Conservation (phyloP, 2,888 invertebrate genomes). For the Biston betularia region DNA sequence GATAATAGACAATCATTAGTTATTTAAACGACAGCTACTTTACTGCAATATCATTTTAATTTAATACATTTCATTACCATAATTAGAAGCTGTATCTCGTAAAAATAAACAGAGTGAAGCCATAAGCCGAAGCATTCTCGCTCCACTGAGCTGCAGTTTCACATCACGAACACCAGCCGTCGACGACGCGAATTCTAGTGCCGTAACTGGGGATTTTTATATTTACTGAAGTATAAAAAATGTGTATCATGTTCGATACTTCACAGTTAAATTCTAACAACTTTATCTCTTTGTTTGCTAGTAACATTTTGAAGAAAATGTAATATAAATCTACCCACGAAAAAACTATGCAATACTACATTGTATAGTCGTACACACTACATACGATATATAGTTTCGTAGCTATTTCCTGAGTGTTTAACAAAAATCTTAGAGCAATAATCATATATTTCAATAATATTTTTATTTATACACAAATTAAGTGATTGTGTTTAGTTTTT, state of each 20-base stretch:
- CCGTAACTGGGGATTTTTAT: neutral
- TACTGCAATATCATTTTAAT: slow-evolving; percentile 3
- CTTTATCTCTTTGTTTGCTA: neutral
- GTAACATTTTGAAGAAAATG: neutral
- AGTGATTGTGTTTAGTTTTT: too few relatives aligned
- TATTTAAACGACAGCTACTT: neutral
- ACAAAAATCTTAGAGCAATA: too few relatives aligned
- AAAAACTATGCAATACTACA: too few relatives aligned
- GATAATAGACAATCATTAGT: too few relatives aligned
- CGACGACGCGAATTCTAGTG: neutral
- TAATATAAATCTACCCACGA: neutral
- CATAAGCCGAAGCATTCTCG: slow-evolving; percentile 2
- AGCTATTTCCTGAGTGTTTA: too few relatives aligned
- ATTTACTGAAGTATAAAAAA: slow-evolving; percentile 1
- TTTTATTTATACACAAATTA: too few relatives aligned
- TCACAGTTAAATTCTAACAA: neutral
- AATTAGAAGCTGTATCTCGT: slow-evolving; percentile 5
- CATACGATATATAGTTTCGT: too few relatives aligned
- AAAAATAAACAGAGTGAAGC: slow-evolving; percentile 11
- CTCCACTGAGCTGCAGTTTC: slow-evolving; percentile 5
- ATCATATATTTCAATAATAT: too few relatives aligned
- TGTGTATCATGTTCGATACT: neutral
- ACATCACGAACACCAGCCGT: slow-evolving; percentile 7
- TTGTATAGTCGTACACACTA: too few relatives aligned
- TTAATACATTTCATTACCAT: slow-evolving; percentile 6